Evolutionary conservation across 2,113 vertebrate genomes (phyloP).

Genomic region (Strigops habroptila): DNA sequence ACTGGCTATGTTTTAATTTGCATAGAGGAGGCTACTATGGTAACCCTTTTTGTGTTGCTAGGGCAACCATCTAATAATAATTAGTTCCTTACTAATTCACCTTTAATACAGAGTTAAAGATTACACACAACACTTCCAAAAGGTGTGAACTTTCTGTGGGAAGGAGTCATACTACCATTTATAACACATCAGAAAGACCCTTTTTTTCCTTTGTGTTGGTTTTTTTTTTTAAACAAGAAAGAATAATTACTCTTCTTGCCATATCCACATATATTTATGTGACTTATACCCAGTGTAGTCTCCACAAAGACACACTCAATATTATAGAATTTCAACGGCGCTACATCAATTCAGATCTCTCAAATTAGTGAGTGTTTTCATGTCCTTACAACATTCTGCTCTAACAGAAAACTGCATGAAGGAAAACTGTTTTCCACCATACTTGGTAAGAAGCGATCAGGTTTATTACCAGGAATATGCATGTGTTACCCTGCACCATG

Average conservation of each 20-base stretch:
- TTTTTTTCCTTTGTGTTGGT: rapidly evolving
- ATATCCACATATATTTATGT: background rate
- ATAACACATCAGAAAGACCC: background rate
- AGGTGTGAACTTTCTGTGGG: background rate
- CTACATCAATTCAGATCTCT: background rate
- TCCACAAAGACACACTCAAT: background rate
- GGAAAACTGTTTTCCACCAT: background rate
- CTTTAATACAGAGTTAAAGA: background rate
- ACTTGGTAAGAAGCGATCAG: background rate
- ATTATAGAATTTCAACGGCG: background rate
- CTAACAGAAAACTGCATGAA: background rate
- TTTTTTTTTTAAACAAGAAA: background rate
- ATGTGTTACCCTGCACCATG: rapidly evolving
- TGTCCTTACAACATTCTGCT: rapidly evolving
- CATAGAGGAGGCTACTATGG: slow-evolving; percentile 24
- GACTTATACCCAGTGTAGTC: background rate
- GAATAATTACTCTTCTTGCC: background rate
- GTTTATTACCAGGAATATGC: background rate
- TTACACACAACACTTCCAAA: background rate
- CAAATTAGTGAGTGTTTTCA: background rate
- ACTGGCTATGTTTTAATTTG: background rate
- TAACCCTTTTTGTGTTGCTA: slow-evolving; percentile 28
- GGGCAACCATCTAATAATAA: slow-evolving; percentile 27
- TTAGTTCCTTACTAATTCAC: background rate
- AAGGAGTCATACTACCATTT: background rate